Base-by-base conservation (phyloP, 53 echinoderm and acorn worm species). In the Arbacia lixula region DNA sequence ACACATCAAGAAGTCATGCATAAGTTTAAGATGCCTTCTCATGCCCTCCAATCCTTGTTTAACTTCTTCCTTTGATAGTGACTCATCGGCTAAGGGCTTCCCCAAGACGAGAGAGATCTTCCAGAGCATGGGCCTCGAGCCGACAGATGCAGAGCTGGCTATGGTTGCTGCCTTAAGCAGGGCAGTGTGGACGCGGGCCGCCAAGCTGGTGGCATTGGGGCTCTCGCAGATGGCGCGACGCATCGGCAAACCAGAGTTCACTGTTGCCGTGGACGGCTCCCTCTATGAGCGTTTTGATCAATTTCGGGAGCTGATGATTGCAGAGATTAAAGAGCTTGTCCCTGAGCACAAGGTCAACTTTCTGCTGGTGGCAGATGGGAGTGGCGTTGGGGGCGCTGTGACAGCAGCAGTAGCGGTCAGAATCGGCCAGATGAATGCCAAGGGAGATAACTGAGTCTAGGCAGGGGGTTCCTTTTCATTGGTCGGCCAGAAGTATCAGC, bases 261-360 rank as follows among this genome's bases (percentile, higher is more conserved):
- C 72, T 9, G 73, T 85, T 6, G 72, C 71, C 3, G 72, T 85
- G 33, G 85, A 85, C 19, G 85, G 85, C 38, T 85, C 85, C 38
- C 60, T 85, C 58, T 85, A 85, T 30, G 42, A 57, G 25, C 56
- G 60, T 33, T 72, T 71, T 43, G 24, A 38, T 21, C 63, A 85
- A 46, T 85, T 72, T 73, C 72, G 72, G 22, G 85, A 85, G 17
- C 29, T 57, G 71, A 85, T 85, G 85, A 39, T 60, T 3, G 38
- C 55, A 0, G 72, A 71, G 30, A 71, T 85, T 30, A 58, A 72
- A 25, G 72, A 58, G 31, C 37, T 85, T 36, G 71, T 72, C 2
- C 68, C 84, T 1, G 5, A 72, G 60, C 4, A 71, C 20, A 36
- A 85, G 24, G 72, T 85, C 72, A 40, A 72, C 29, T 85, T 85